Percentiles rank a stretch among this genome's conserved stretches.
phyloP scores from a whole-genome alignment of 2,113 vertebrate genomes.

The Melierax canorus region DNA sequence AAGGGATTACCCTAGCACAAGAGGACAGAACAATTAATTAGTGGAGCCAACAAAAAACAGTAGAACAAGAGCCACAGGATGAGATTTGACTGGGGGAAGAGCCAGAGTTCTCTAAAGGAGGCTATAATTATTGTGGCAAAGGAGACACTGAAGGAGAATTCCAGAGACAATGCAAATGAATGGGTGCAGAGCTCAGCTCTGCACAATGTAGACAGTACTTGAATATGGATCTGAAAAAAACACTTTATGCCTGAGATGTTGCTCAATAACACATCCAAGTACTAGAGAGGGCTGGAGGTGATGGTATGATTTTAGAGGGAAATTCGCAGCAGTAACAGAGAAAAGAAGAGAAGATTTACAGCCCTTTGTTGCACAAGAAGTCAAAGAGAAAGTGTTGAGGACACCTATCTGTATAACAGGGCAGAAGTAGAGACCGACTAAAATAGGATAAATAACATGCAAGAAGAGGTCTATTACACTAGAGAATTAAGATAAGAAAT shows the following conservation, averaged over 20 bases:
- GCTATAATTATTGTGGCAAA: background rate
- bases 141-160: background rate
- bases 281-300: background rate
- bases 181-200: background rate
- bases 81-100: background rate
- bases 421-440: background rate
- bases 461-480: background rate
- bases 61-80: background rate
- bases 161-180: background rate
- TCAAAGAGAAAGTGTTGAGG: background rate
- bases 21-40: background rate
- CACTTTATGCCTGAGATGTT: background rate
- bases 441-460: background rate
- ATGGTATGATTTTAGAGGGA: background rate
- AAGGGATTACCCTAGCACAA: background rate
- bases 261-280: background rate
- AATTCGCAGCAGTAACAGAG: background rate
- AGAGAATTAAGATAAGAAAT: background rate
- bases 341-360: background rate
- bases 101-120: background rate
- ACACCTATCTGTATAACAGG: background rate
- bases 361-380: background rate
- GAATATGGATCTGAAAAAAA: background rate
- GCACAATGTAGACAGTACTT: background rate
- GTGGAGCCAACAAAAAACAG: background rate